Evolutionary conservation across 2,113 vertebrate species (phyloP).

Genomic region (Dipodomys ordii): DNA sequence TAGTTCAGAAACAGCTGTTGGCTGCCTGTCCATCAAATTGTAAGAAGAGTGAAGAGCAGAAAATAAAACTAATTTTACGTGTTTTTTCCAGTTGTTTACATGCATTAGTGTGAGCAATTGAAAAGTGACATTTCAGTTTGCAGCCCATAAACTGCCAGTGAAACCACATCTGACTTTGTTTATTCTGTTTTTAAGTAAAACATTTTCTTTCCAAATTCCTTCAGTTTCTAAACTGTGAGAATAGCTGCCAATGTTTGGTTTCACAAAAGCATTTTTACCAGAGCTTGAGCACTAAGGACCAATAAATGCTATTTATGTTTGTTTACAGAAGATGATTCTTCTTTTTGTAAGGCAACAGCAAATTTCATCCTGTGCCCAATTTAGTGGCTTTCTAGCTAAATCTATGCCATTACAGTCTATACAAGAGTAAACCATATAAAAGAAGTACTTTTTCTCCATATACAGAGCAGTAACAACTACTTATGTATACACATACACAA

Average conservation of each 20-base stretch:
- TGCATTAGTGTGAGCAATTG: not conserved
- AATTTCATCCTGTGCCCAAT: not conserved
- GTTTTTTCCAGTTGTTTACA: not conserved
- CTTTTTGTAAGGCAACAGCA: not conserved
- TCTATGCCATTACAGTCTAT: not conserved
- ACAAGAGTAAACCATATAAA: not conserved
- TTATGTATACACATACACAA: not conserved
- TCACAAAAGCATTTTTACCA: not conserved
- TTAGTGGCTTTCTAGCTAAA: not conserved
- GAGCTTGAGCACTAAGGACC: not conserved
- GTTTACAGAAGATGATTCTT: not conserved
- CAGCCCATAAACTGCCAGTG: not conserved
- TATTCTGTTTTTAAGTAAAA: not conserved
- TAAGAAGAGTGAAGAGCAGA: not conserved
- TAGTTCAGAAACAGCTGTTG: not conserved
- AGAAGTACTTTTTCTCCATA: not conserved
- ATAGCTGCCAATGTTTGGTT: not conserved
- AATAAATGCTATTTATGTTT: not conserved
- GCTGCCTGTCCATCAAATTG: not conserved
- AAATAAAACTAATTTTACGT: slow-evolving; percentile 2
- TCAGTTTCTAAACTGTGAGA: not conserved
- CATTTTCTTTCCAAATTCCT: not conserved
- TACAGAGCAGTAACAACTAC: not conserved
- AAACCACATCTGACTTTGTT: not conserved
- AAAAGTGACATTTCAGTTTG: not conserved